phyloP scores from a whole-genome alignment of 2,113 vertebrate species.

The Noturus placidus region DNA sequence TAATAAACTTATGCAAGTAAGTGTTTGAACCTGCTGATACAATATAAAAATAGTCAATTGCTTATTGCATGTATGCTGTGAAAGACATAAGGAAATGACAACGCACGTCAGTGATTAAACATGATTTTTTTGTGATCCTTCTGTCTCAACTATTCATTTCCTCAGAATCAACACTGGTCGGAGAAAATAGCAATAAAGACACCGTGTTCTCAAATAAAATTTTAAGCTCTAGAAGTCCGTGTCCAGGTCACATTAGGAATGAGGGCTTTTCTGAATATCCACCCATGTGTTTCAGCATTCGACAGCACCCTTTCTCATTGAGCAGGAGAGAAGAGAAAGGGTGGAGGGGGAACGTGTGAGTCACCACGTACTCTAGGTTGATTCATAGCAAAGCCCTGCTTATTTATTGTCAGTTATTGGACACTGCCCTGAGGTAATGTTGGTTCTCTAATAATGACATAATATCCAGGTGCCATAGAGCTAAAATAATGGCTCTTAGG shows the following conservation, averaged over 20 bases:
- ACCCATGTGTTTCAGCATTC: constrained; percentile 28
- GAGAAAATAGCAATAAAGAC: constrained; percentile 13
- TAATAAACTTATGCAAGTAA: not conserved
- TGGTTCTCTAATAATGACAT: constrained; percentile 15
- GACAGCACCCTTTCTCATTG: not conserved
- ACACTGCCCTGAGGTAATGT: constrained; percentile 4
- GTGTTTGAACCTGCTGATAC: not conserved
- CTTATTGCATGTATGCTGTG: not conserved
- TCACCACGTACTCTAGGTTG: constrained; percentile 17
- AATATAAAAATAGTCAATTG: not conserved
- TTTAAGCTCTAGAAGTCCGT: not conserved
- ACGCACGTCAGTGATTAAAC: constrained; percentile 11
- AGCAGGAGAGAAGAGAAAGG: not conserved
- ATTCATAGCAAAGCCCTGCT: not conserved
- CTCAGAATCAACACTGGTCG: constrained; percentile 2
- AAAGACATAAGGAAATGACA: constrained; percentile 23
- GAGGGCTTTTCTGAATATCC: not conserved
- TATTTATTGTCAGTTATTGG: constrained; percentile 30
- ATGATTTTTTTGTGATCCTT: constrained; percentile 1
- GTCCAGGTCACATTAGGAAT: not conserved
- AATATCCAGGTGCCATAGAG: not conserved
- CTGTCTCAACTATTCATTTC: constrained; percentile 15
- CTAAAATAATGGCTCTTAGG: constrained; percentile 3
- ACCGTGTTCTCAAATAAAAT: constrained; percentile 16
- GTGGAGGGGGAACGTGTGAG: constrained; percentile 3